phyloP scores from a whole-genome alignment of 2,797 vertebrate genomes.

The Benthosema pterotum region DNA sequence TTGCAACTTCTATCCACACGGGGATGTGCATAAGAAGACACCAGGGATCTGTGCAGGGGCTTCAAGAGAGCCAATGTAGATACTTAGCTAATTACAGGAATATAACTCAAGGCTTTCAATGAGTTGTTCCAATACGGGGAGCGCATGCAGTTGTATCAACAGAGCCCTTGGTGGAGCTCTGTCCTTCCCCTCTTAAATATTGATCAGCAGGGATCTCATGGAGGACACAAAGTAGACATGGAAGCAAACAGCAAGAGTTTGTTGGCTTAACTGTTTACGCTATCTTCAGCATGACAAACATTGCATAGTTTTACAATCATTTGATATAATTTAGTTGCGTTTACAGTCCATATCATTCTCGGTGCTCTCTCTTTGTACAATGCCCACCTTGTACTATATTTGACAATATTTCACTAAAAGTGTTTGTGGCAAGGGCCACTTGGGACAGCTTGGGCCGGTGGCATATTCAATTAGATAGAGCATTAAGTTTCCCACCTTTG shows the following conservation, averaged over 20 bases:
- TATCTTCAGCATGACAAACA: conserved; percentile 38
- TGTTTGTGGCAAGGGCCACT: too few relatives aligned
- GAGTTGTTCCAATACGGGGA: conserved; percentile 43
- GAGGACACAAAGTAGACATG: conserved; percentile 50
- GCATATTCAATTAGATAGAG: too few relatives aligned
- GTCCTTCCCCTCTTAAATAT: conserved; percentile 76
- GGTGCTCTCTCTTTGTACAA: too few relatives aligned
- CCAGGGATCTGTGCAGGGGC: conserved; percentile 42
- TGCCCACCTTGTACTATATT: too few relatives aligned
- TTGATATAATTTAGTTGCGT: neutral
- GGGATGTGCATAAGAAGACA: conserved; percentile 47
- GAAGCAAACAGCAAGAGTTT: conserved; percentile 54
- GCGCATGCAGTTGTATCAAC: conserved; percentile 39
- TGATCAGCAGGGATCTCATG: conserved; percentile 62
- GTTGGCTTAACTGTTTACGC: conserved; percentile 58
- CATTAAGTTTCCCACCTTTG: too few relatives aligned
- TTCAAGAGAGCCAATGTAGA: conserved; percentile 52
- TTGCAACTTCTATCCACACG: conserved; percentile 50
- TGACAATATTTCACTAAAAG: too few relatives aligned
- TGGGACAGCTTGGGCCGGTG: too few relatives aligned
- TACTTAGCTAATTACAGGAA: conserved; percentile 71
- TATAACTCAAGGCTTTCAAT: conserved; percentile 66
- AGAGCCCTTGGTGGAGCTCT: conserved; percentile 62
- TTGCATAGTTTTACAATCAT: conserved; percentile 9
- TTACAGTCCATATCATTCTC: neutral